These are phyloP conservation scores for Perizoma affinitatum DNA, from an alignment of 2,888 invertebrate species.

Conservation along the genomic window DNA sequence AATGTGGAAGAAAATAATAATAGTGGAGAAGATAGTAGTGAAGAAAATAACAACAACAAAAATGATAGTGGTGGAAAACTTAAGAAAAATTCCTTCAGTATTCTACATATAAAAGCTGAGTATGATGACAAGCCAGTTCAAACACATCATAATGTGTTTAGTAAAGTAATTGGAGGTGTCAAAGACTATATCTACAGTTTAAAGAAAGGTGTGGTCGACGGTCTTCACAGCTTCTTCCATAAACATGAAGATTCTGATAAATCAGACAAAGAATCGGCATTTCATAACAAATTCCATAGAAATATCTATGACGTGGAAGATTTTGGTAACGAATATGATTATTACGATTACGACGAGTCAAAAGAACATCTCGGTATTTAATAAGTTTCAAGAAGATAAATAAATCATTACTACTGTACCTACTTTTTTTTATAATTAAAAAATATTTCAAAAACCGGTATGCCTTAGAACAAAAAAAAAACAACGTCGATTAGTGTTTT, in stretches of 20 bases:
- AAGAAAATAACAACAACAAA: conserved; percentile 28
- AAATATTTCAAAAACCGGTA: too few species aligned
- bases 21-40: conserved; percentile 22
- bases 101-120: conserved; percentile 53
- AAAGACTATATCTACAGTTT: conserved; percentile 50
- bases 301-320: conserved; percentile 12
- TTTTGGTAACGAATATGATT: conserved; percentile 14
- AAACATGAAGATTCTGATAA: conserved; percentile 34
- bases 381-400: too few species aligned
- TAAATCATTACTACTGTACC: too few species aligned
- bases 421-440: too few species aligned
- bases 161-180: conserved; percentile 43
- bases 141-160: conserved; percentile 13
- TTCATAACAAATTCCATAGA: conserved; percentile 20
- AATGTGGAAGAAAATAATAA: conserved; percentile 14
- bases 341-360: background rate
- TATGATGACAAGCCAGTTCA: conserved; percentile 38
- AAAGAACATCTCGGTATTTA: too few species aligned
- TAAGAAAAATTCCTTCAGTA: conserved; percentile 38
- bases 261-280: conserved; percentile 5
- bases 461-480: too few species aligned
- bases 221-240: conserved; percentile 50
- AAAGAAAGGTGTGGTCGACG: conserved; percentile 49
- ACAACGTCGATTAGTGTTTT: too few species aligned
- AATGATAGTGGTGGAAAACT: conserved; percentile 8